Conservation (phyloP, 2,797 vertebrate species). For the Oryzias sinensis region DNA sequence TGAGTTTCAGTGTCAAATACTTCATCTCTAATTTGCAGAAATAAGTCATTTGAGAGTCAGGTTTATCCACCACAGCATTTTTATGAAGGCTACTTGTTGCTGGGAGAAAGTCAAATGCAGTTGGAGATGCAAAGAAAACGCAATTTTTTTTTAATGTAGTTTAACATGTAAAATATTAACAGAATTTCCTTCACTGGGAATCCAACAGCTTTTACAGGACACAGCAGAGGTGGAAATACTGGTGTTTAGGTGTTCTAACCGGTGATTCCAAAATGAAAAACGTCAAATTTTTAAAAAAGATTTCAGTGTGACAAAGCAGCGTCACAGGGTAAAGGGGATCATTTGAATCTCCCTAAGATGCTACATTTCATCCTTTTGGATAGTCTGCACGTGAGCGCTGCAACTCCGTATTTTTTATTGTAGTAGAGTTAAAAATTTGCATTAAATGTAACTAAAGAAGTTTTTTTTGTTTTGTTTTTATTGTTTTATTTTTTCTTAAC, state of each 20-base stretch:
- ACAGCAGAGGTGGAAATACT: constrained; percentile 36
- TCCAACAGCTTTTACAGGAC: constrained; percentile 50
- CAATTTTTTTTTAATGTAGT: constrained; percentile 21
- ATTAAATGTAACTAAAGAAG: too few species aligned
- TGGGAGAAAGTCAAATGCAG: constrained; percentile 40
- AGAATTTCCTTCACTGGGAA: constrained; percentile 47
- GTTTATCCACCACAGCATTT: constrained; percentile 40
- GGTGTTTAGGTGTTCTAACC: constrained; percentile 14
- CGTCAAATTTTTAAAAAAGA: too few species aligned
- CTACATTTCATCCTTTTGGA: too few species aligned
- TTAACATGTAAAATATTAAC: constrained; percentile 61
- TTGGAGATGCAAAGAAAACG: constrained; percentile 49
- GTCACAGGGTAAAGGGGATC: too few species aligned
- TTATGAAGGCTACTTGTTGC: constrained; percentile 25
- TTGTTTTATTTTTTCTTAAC: constrained; percentile 23
- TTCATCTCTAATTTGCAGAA: constrained; percentile 11
- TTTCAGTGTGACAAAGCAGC: too few species aligned
- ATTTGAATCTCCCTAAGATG: too few species aligned
- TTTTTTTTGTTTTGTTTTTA: constrained; percentile 9
- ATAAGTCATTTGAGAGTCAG: constrained; percentile 28
- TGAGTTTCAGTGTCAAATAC: constrained; percentile 19
- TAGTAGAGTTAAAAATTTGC: too few species aligned
- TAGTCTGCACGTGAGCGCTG: too few species aligned
- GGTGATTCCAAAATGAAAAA: too few species aligned
- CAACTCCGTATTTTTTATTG: too few species aligned